Conservation (phyloP, 1,140 invertebrate genomes). For the Euschistus heros region DNA sequence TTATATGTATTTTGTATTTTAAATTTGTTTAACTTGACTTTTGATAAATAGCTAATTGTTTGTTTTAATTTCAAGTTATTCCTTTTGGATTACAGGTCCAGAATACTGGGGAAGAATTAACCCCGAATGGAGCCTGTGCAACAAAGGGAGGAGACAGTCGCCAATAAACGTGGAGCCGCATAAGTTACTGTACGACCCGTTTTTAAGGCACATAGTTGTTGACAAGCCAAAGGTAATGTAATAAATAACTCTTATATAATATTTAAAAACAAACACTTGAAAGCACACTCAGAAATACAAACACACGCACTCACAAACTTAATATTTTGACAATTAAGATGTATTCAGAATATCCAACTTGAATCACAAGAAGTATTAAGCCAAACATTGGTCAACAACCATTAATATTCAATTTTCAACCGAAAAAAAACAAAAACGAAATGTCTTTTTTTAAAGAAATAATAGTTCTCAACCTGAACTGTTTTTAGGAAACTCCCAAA, state of each 20-base stretch:
- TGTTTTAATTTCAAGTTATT: too few relatives aligned
- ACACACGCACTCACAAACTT: too few relatives aligned
- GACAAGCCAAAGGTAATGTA: slow-evolving; percentile 76
- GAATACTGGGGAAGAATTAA: slow-evolving; percentile 95
- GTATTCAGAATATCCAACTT: too few relatives aligned
- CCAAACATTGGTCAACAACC: too few relatives aligned
- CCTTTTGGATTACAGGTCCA: slow-evolving; percentile 73
- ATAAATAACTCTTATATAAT: slow-evolving; percentile 14
- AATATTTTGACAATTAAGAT: too few relatives aligned
- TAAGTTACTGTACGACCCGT: slow-evolving; percentile 86
- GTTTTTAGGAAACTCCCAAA: too few relatives aligned
- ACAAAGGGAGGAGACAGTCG: slow-evolving; percentile 82
- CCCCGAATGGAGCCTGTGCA: slow-evolving; percentile 92
- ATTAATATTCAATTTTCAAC: too few relatives aligned
- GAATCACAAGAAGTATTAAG: too few relatives aligned
- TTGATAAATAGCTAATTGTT: not conserved
- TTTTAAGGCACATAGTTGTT: slow-evolving; percentile 72
- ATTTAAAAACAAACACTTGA: not conserved
- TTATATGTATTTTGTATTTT: not conserved
- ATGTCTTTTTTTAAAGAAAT: too few relatives aligned
- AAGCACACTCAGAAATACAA: too few relatives aligned
- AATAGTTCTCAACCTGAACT: too few relatives aligned
- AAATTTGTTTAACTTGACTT: not conserved
- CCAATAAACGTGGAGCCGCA: slow-evolving; percentile 92
- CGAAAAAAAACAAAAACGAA: too few relatives aligned